Conservation (phyloP, 2,113 vertebrate species). For the Laticauda laticaudata region DNA sequence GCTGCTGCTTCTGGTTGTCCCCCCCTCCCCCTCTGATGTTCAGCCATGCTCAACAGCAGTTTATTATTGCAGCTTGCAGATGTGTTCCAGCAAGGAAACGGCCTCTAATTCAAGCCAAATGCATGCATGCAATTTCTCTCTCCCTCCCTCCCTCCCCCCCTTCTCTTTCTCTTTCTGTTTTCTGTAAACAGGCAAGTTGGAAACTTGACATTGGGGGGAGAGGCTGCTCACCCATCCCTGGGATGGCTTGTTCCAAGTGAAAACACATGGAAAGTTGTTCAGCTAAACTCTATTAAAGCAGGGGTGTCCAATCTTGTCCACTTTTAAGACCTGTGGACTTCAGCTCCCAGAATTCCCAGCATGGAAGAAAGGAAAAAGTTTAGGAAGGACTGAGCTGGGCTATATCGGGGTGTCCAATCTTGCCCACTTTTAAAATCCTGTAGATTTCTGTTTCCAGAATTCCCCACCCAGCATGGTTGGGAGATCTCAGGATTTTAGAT, state of each 20-base stretch:
- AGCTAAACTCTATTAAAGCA: conserved; percentile 18
- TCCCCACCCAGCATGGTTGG: not conserved
- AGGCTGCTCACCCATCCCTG: conserved; percentile 17
- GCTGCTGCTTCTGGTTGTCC: rapidly evolving
- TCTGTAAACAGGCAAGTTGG: not conserved
- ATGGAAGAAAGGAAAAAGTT: too few relatives aligned
- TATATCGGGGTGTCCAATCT: too few relatives aligned
- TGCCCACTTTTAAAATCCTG: not conserved
- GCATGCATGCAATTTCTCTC: not conserved
- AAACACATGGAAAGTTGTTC: conserved; percentile 55
- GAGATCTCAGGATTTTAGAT: too few relatives aligned
- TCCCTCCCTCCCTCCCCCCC: not conserved
- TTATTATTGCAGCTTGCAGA: conserved; percentile 14
- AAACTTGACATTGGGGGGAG: not conserved
- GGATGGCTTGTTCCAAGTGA: conserved; percentile 38
- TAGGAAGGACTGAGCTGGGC: too few relatives aligned
- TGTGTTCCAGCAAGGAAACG: conserved; percentile 50
- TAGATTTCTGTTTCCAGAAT: not conserved
- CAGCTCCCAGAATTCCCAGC: not conserved
- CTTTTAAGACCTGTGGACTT: not conserved
- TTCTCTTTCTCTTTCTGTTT: not conserved
- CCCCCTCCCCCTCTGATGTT: conserved; percentile 25
- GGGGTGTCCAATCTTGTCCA: not conserved
- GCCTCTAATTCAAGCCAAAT: conserved; percentile 59
- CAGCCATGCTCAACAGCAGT: conserved; percentile 40